phyloP scores from a whole-genome alignment of 2,797 vertebrate species.

The Amblyopsis hoosieri region DNA sequence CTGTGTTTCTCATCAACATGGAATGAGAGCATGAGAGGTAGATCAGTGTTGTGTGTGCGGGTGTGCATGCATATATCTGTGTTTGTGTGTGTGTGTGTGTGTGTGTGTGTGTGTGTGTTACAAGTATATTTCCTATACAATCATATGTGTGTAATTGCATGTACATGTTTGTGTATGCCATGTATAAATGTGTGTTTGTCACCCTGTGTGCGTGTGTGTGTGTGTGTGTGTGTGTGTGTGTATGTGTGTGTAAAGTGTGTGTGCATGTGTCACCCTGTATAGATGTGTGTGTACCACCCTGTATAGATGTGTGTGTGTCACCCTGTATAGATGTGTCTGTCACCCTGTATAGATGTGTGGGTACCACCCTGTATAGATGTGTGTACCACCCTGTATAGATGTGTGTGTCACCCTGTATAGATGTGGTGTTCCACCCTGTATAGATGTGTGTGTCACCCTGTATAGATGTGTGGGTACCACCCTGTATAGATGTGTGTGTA shows the following conservation, averaged over 20 bases:
- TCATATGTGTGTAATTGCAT: slow-evolving; percentile 6
- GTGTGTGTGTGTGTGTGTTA: slow-evolving; percentile 5
- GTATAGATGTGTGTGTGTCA: too few relatives aligned
- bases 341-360: too few relatives aligned
- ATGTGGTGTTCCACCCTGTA: slow-evolving; percentile 3
- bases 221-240: slow-evolving; percentile 1
- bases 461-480: slow-evolving; percentile 1
- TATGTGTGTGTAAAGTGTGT: not conserved
- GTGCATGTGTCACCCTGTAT: too few relatives aligned
- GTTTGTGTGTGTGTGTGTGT: not conserved
- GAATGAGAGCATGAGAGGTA: slow-evolving; percentile 14
- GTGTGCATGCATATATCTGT: slow-evolving; percentile 1
- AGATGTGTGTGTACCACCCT: slow-evolving; percentile 6
- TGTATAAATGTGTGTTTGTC: slow-evolving; percentile 3
- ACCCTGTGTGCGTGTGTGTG: slow-evolving; percentile 3
- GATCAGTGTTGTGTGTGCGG: not conserved
- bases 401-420: not conserved
- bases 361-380: too few relatives aligned
- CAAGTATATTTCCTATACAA: slow-evolving; percentile 1
- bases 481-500: too few relatives aligned
- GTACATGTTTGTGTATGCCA: slow-evolving; percentile 6
- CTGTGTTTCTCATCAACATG: slow-evolving; percentile 32
- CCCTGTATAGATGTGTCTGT: too few relatives aligned
- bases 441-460: slow-evolving; percentile 2
- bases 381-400: too few relatives aligned